Percentiles rank a stretch among this genome's conserved stretches.
These are phyloP conservation scores for Thermophis baileyi DNA, from an alignment of 2,113 vertebrate species.

Conservation along the genomic window DNA sequence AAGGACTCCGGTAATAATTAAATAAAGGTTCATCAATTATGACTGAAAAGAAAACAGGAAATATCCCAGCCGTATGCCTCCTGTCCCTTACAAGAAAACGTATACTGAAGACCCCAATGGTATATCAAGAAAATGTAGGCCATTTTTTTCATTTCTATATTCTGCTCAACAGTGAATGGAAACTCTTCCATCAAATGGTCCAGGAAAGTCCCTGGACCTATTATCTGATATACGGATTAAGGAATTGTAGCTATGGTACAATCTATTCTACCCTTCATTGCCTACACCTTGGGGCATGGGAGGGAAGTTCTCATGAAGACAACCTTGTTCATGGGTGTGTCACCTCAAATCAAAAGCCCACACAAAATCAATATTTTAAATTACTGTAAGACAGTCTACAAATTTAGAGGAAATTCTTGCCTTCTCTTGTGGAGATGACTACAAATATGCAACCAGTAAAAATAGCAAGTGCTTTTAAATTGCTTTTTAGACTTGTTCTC, in stretches of 20 bases:
- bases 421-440: neutral
- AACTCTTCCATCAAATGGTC: neutral
- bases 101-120: neutral
- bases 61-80: neutral
- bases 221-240: neutral
- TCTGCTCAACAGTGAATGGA: neutral
- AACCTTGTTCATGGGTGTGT: neutral
- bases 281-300: neutral
- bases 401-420: neutral
- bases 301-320: neutral
- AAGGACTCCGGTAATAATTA: neutral
- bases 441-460: neutral
- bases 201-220: neutral
- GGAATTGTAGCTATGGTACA: neutral
- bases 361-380: neutral
- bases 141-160: neutral
- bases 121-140: neutral
- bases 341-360: neutral
- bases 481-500: neutral
- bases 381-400: neutral
- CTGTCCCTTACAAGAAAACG: neutral
- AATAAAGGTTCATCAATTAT: neutral
- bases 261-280: neutral
- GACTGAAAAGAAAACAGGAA: neutral
- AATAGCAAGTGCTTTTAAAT: neutral